phyloP scores from a whole-genome alignment of 1,140 invertebrate genomes.

The Leptonema lineaticorne region DNA sequence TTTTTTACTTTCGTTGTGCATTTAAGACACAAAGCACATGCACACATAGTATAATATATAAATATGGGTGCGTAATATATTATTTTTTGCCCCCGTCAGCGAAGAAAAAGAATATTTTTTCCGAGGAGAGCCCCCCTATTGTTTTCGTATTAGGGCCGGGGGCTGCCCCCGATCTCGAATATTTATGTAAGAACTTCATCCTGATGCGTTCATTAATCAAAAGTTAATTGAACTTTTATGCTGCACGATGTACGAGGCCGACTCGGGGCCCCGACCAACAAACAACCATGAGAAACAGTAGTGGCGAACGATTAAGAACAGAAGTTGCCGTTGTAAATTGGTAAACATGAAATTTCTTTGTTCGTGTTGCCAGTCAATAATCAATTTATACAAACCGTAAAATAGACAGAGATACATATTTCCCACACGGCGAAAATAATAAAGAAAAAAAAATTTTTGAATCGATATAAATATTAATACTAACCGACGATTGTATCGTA shows the following conservation, averaged over 20 bases:
- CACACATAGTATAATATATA: too few relatives aligned
- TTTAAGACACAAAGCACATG: too few relatives aligned
- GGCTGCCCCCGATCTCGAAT: conserved; percentile 35
- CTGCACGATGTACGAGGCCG: not conserved
- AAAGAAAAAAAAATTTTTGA: too few relatives aligned
- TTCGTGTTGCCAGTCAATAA: conserved; percentile 23
- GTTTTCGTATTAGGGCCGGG: conserved; percentile 32
- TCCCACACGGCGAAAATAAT: too few relatives aligned
- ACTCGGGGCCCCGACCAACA: not conserved
- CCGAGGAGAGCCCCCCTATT: conserved; percentile 30
- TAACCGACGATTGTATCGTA: too few relatives aligned
- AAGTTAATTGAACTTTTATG: conserved; percentile 35
- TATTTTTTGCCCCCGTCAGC: not conserved
- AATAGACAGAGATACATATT: not conserved
- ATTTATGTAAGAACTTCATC: conserved; percentile 41
- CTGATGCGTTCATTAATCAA: conserved; percentile 35
- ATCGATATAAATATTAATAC: too few relatives aligned
- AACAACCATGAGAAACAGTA: conserved; percentile 27
- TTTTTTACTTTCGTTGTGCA: not conserved
- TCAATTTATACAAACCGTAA: conserved; percentile 17
- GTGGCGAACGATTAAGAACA: conserved; percentile 35
- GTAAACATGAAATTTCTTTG: conserved; percentile 30
- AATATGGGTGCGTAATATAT: too few relatives aligned
- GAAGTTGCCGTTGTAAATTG: conserved; percentile 38
- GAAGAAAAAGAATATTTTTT: not conserved